These are phyloP conservation scores for Stichodactyla mertensii DNA, from an alignment of 64 coral and sea anemone genomes.

Conservation along the genomic window DNA sequence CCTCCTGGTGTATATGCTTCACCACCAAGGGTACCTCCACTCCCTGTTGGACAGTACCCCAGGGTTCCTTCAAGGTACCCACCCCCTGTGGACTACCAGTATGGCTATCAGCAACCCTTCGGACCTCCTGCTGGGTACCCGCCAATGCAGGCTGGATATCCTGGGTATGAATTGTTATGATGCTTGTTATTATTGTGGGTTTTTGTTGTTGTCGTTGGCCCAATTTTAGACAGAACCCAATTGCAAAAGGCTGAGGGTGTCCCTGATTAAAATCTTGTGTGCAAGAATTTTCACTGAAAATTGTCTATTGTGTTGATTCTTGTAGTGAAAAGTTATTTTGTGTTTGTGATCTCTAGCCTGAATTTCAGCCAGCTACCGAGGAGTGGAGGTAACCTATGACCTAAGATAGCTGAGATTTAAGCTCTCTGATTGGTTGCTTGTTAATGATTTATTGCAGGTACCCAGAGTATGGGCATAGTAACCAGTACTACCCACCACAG, in stretches of 20 bases:
- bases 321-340: too few relatives aligned
- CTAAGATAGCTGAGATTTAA: too few relatives aligned
- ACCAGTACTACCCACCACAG: constrained; percentile 9
- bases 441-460: not conserved
- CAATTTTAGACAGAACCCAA: not conserved
- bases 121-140: constrained; percentile 2
- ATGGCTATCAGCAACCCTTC: not conserved
- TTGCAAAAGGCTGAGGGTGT: too few relatives aligned
- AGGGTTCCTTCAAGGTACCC: not conserved
- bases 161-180: not conserved
- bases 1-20: not conserved
- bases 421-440: too few relatives aligned
- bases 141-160: not conserved
- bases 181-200: not conserved
- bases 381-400: too few relatives aligned
- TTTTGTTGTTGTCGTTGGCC: not conserved
- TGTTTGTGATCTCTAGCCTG: too few relatives aligned
- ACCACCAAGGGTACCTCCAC: not conserved
- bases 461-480: not conserved
- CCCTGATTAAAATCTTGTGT: too few relatives aligned
- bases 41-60: not conserved
- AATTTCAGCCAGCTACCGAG: too few relatives aligned
- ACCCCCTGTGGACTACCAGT: not conserved
- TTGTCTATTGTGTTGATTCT: too few relatives aligned
- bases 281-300: too few relatives aligned